Base-by-base conservation (phyloP, 1,140 invertebrate species). In the Galleria mellonella region DNA sequence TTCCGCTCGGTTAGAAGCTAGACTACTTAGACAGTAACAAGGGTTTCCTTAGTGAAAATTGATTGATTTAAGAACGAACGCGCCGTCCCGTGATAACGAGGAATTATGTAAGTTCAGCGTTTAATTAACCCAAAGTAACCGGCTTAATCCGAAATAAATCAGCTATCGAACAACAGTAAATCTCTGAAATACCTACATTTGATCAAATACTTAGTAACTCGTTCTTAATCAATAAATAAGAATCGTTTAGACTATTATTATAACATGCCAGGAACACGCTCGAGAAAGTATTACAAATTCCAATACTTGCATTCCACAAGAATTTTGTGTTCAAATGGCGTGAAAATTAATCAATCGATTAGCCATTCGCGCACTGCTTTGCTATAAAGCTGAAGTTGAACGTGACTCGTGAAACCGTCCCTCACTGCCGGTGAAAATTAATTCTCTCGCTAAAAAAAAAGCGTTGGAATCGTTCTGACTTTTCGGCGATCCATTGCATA, bases 281-380 rank as follows among this genome's bases (percentile, higher is more conserved):
- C 28, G 32, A 11, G 14, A 6, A 23, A 23, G 17, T 37, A 39
- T 43, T 33, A 40, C 35, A 27, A 33, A 53, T 27, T 49, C 43
- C 39, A 38, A 45, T 43, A 33, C 39, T 42, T 46, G 42, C 37
- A 51, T 49, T 55, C 36, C 28, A 38, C 32, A 43, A 57, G 66
- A 74, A 74, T 69, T 66, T 65, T 60, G 64, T 70, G 74, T 63
- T 73, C 71, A 71, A 76, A 62, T 60, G 62, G 63, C 62, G 67
- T 76, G 71, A 72, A 76, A 82, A 82, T 78, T 73, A 82, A 82
- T 74, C 77, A 69, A 73, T 78, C 77, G 77, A 82, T 82, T 82
- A 82, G 62, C 72, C 62, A 75, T 78, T 82, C 67, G 53, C 55
- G 63, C 61, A 65, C 51, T 43, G 57, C 54, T 61, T 62, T 51